Percentiles rank a stretch among this genome's conserved stretches.
These are phyloP conservation scores for Hippocampus comes DNA, from an alignment of 2,113 vertebrate genomes.

Conservation along the genomic window DNA sequence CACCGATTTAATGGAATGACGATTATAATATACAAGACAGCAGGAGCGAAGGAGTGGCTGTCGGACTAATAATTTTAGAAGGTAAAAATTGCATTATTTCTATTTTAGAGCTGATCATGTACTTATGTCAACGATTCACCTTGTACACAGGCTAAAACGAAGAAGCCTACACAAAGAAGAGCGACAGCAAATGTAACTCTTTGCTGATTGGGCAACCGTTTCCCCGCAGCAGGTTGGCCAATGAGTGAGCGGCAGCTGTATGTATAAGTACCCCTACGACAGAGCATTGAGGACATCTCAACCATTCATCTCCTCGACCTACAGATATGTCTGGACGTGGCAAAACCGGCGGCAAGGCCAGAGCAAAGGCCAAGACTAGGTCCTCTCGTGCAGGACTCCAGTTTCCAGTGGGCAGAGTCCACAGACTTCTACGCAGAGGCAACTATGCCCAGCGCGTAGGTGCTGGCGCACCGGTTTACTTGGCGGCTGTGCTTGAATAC, in stretches of 20 bases:
- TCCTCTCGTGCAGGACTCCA: neutral
- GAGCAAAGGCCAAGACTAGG: neutral
- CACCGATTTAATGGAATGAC: no score
- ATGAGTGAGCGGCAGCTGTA: neutral
- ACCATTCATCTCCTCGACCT: fast-evolving
- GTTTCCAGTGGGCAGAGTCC: neutral
- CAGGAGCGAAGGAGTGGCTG: no score
- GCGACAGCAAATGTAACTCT: neutral
- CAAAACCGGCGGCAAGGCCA: neutral
- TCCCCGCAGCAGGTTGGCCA: neutral
- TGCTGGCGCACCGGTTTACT: no score
- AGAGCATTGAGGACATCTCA: neutral
- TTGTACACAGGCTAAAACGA: no score
- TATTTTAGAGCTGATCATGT: no score
- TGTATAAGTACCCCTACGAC: neutral
- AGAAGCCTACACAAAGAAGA: no score
- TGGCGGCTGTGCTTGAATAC: no score
- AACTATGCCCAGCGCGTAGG: no score
- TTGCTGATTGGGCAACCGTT: neutral
- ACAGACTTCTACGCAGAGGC: neutral
- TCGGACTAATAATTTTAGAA: no score
- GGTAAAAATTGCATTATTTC: no score
- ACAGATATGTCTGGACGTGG: neutral
- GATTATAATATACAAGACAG: no score
- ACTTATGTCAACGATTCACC: no score